Evolutionary conservation across 1,140 invertebrate genomes (phyloP).

Genomic region (Monomorium pharaonis): DNA sequence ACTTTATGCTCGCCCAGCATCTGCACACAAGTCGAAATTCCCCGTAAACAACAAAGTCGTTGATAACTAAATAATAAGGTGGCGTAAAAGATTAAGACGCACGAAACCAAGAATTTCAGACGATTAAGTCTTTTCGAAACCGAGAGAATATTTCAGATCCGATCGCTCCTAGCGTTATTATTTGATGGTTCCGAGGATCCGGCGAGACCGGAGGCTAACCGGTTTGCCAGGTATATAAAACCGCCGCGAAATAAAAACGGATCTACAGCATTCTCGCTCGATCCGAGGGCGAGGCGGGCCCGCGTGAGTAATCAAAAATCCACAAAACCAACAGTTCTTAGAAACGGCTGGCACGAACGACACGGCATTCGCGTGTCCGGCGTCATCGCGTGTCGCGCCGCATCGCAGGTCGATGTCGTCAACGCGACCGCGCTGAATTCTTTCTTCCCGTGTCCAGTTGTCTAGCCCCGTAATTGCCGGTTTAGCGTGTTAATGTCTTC

Average conservation of each 20-base stretch:
- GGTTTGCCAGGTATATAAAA: slow-evolving; percentile 56
- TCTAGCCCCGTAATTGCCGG: slow-evolving; percentile 72
- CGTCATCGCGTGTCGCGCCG: slow-evolving; percentile 42
- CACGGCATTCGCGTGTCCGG: slow-evolving; percentile 16
- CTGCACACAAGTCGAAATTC: background rate
- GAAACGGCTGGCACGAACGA: background rate
- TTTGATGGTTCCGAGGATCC: background rate
- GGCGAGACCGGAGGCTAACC: slow-evolving; percentile 25
- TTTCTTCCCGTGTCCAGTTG: slow-evolving; percentile 31
- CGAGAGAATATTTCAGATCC: background rate
- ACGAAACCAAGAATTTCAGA: background rate
- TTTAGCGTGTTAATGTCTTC: slow-evolving; percentile 78
- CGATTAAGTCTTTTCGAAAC: background rate
- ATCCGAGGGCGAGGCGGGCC: background rate
- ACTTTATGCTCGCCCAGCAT: background rate
- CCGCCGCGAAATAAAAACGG: background rate
- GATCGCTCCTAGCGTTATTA: background rate
- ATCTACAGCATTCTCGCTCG: slow-evolving; percentile 5
- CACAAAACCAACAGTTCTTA: slow-evolving; percentile 25
- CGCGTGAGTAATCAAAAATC: slow-evolving; percentile 6
- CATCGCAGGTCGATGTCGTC: background rate
- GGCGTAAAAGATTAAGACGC: background rate
- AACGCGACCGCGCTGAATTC: slow-evolving; percentile 33
- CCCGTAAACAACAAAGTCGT: background rate
- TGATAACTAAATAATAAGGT: background rate